Base-by-base conservation (phyloP, 2,113 vertebrate species). In the Heptranchias perlo region DNA sequence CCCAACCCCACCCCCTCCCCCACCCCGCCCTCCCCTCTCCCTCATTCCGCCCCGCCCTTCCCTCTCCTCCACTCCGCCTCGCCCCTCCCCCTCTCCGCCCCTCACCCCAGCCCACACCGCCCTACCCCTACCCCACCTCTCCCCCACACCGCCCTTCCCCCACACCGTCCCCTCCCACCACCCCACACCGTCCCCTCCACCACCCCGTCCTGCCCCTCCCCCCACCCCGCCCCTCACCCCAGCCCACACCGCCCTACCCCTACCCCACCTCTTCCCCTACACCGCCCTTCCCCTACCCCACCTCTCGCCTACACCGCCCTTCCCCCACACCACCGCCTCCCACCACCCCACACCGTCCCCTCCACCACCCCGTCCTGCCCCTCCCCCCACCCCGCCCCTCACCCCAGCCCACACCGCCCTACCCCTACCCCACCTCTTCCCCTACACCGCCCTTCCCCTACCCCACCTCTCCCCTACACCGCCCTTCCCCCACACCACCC, bases 241-340 rank as follows among this genome's bases (percentile, higher is more conserved):
- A 4, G 16, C 28, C 52, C 31, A 21, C 10, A 0, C 84, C 14
- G 62, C 62, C 6, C 6, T 64, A 64, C 14, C 62, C 14, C 62
- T 64, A 64, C 62, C n/a, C 28, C 69, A 8, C 62, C 58, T 61
- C 58, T 11, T n/a, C n/a, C n/a, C n/a, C n/a, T n/a, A n/a, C n/a
- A n/a, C n/a, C 3, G 2, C 6, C 44, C 13, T 31, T 54, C 87
- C 35, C 21, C 49, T 58, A 18, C 2, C 5, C 16, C 21, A 4
- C 3, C 44, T 1, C 21, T 25, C 3, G 3, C 18, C 4, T 21
- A 1, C 6, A 16, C 49, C 23, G 0, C 2, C 28, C 31, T 13
- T 31, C 21, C 18, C 13, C 8, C 49, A 1, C 6, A 28, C 1
- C 7, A 23, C 2, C 49, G 3, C 1, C 52, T 0, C 25, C 31